Evolutionary conservation across 2,888 invertebrate species (phyloP).

Genomic region (Andrena chrysosceles): DNA sequence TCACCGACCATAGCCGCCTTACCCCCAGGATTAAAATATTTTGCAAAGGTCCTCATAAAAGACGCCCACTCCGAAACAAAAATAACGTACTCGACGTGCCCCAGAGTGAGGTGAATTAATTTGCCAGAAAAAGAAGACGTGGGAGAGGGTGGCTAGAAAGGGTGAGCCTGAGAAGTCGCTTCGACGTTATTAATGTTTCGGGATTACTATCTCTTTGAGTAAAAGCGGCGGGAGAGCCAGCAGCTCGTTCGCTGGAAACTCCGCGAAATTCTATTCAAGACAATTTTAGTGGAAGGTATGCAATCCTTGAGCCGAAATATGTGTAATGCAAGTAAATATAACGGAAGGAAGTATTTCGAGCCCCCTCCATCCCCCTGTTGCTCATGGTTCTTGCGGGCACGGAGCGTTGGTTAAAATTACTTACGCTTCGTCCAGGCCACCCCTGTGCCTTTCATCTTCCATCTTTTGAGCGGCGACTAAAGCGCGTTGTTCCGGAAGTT

Average conservation of each 20-base stretch:
- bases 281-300: constrained; percentile 28
- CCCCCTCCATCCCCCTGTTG: not conserved
- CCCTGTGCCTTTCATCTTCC: constrained; percentile 13
- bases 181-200: constrained; percentile 30
- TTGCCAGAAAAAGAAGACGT: not conserved
- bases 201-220: constrained; percentile 7
- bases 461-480: constrained; percentile 12
- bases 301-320: constrained; percentile 6
- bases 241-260: constrained; percentile 1
- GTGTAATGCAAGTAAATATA: constrained; percentile 24
- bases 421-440: constrained; percentile 15
- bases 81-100: not conserved
- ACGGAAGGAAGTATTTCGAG: constrained; percentile 38
- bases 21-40: not conserved
- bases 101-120: constrained; percentile 2
- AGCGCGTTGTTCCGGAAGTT: constrained; percentile 13
- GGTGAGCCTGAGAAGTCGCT: not conserved
- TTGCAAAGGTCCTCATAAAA: not conserved
- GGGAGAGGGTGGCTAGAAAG: not conserved
- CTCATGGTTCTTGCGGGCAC: not conserved
- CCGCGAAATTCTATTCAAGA: constrained; percentile 26
- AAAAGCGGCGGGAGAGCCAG: not conserved
- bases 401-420: constrained; percentile 34
- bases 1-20: no score
- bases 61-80: not conserved